Evolutionary conservation across 2,113 vertebrate species (phyloP).

Genomic region (Holacanthus passer): DNA sequence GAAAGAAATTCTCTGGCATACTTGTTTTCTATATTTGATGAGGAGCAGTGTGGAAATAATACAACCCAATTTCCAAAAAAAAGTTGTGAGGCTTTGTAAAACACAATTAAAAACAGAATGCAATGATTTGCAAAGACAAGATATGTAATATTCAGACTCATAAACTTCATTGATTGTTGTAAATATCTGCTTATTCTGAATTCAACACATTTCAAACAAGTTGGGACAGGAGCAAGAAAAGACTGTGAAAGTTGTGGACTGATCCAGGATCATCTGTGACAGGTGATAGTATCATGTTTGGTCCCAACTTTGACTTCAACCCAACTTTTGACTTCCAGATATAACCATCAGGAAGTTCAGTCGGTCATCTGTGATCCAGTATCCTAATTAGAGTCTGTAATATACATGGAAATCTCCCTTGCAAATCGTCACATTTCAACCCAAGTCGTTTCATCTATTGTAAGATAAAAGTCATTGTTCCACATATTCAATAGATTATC

Average conservation of each 20-base stretch:
- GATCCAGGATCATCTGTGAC: too few relatives aligned
- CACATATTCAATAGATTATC: background rate
- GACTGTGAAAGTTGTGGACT: too few relatives aligned
- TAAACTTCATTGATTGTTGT: too few relatives aligned
- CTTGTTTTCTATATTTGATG: constrained; percentile 12
- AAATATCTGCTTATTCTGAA: too few relatives aligned
- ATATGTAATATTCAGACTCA: too few relatives aligned
- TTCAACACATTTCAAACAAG: too few relatives aligned
- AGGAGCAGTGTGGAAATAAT: background rate
- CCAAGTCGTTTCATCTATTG: background rate
- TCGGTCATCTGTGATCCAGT: background rate
- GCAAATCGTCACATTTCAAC: background rate
- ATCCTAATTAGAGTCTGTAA: background rate
- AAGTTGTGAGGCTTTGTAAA: too few relatives aligned
- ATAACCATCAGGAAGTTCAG: background rate
- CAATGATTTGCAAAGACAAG: too few relatives aligned
- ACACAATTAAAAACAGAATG: background rate
- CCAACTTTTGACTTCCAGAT: background rate
- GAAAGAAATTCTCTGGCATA: background rate
- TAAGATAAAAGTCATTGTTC: background rate
- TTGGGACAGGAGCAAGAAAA: too few relatives aligned
- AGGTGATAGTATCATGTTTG: too few relatives aligned
- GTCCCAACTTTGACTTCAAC: too few relatives aligned
- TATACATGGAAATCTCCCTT: background rate
- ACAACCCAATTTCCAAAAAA: too few relatives aligned